phyloP scores from a whole-genome alignment of 2,113 vertebrate genomes.

The Morone saxatilis region DNA sequence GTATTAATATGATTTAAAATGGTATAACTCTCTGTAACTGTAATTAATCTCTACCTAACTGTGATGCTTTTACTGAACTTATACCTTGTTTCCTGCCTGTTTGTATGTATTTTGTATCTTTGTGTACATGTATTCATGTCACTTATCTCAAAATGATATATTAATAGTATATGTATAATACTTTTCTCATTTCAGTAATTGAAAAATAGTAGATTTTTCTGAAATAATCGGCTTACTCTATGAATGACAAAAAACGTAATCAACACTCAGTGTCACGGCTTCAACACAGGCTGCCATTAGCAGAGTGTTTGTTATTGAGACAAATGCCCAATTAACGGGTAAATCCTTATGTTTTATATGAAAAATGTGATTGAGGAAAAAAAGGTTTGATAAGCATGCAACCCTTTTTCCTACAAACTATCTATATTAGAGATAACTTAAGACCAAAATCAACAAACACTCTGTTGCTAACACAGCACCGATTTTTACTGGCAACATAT shows the following conservation, averaged over 20 bases:
- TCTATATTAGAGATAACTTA: not conserved
- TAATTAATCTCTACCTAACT: not conserved
- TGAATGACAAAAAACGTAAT: not conserved
- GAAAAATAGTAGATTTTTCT: not conserved
- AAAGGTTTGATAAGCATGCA: not conserved
- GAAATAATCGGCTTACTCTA: no score
- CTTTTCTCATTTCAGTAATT: not conserved
- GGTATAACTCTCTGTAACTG: not conserved
- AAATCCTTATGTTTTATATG: not conserved
- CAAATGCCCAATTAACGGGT: no score
- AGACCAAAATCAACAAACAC: not conserved
- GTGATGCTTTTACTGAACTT: not conserved
- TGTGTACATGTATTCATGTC: no score
- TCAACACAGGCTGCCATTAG: not conserved
- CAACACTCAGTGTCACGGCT: not conserved
- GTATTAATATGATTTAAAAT: not conserved
- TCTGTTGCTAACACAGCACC: not conserved
- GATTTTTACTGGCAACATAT: not conserved
- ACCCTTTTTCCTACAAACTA: not conserved
- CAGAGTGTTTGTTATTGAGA: no score
- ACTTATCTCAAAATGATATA: not conserved
- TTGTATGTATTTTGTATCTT: not conserved
- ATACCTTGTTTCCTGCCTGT: not conserved
- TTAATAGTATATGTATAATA: not conserved
- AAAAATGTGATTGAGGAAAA: no score